Evolutionary conservation across 1,140 invertebrate genomes (phyloP).

Genomic region (Coptotermes formosanus): DNA sequence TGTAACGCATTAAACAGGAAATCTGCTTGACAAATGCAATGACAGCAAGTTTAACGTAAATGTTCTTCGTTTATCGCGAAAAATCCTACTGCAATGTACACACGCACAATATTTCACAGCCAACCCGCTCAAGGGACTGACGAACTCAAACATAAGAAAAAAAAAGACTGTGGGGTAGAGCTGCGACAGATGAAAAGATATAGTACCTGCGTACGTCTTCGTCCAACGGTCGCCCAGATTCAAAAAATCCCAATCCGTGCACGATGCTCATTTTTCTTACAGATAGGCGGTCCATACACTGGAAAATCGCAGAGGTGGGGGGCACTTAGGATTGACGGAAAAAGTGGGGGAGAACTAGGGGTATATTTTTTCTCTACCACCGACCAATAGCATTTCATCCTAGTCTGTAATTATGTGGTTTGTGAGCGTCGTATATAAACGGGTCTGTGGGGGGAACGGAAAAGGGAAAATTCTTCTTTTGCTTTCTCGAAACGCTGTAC

Average conservation of each 20-base stretch:
- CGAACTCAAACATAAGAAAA: too few species aligned
- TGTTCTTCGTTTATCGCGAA: too few species aligned
- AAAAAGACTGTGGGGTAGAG: neutral
- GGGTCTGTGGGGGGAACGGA: neutral
- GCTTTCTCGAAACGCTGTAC: neutral
- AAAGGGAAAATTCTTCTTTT: neutral
- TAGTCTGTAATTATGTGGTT: neutral
- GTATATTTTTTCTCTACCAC: neutral
- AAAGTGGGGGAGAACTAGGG: neutral
- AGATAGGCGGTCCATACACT: neutral
- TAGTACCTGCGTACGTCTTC: neutral
- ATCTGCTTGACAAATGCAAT: too few species aligned
- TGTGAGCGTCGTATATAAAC: neutral
- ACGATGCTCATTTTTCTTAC: neutral
- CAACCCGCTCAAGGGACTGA: too few species aligned
- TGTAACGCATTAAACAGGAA: too few species aligned
- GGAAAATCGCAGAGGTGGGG: neutral
- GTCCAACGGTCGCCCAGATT: conserved; percentile 21
- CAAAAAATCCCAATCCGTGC: conserved; percentile 14
- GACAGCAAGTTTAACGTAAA: too few species aligned
- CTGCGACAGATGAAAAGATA: neutral
- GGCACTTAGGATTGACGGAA: neutral
- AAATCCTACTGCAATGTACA: too few species aligned
- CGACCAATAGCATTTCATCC: neutral
- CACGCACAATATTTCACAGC: too few species aligned